Evolutionary conservation across 2,888 invertebrate species (phyloP), one percentile per base, ranked within the genome.

Genomic region (Ommatoiulus sabulosus): DNA sequence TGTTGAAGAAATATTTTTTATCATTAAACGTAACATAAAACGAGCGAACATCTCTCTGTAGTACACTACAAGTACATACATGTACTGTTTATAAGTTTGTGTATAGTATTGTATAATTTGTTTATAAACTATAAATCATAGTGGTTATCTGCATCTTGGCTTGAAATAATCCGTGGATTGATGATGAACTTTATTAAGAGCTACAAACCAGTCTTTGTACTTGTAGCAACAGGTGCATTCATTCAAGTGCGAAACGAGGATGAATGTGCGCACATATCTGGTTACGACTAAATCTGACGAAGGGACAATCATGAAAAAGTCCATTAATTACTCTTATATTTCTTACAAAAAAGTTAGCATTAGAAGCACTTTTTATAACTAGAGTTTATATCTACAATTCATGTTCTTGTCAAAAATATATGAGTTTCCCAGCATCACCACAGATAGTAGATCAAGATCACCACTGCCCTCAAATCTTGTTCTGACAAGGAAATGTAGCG

Each of bases 111-210:
- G 2, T 72, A 72, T 24, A 72, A 20, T 7, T 72, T 63, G n/a
- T 63, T 63, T 63, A 52, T 63, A 63, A 63, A n/a, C 63, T 63
- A 63, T 24, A 72, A 72, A 72, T 72, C 72, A 72, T 20, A 24
- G 72, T 24, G 5, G 5, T 24, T 0, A 72, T 20, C 52, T 52
- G 4, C 15, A 7, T 24, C 72, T 20, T 24, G 24, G 10, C 8
- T 72, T 24, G 7, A 72, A 20, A 6, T 20, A 72, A 20, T 24
- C 7, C 24, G 20, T 8, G 24, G 24, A 72, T 72, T 20, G 1
- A 63, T 15, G 57, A 52, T 10, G 52, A 52, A 6, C 5, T 72
- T 20, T 8, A 52, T 72, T 20, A 72, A n/a, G 24, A 72, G 5
- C 1, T 63, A 63, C 63, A 63, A n/a, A 72, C 72, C 0, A 8